Conservation (phyloP, 1,140 invertebrate species). For the Colletes latitarsis region DNA sequence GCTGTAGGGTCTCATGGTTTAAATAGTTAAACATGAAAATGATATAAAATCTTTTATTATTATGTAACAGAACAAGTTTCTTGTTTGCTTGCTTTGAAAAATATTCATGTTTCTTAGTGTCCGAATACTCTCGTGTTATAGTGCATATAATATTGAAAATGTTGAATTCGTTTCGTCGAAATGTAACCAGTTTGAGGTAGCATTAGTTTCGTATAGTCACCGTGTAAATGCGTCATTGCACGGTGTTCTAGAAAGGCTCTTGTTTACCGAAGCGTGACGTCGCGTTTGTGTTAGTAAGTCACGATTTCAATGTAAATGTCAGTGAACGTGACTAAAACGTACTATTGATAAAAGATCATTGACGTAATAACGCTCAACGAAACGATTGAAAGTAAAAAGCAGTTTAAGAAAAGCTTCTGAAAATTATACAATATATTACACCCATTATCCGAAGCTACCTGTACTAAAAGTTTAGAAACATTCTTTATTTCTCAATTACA, state of each 20-base stretch:
- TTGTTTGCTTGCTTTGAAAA: too few relatives aligned
- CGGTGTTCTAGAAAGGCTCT: slow-evolving; percentile 52
- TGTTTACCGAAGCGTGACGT: slow-evolving; percentile 44
- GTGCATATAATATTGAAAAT: too few relatives aligned
- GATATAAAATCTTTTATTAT: too few relatives aligned
- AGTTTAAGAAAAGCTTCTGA: neutral
- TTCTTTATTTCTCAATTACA: neutral
- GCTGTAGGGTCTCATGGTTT: too few relatives aligned
- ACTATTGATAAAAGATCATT: slow-evolving; percentile 38
- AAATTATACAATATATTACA: neutral
- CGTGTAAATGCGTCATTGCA: slow-evolving; percentile 11
- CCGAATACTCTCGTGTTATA: too few relatives aligned
- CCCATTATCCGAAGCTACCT: neutral
- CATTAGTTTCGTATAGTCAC: neutral
- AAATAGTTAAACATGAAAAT: too few relatives aligned
- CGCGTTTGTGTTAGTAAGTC: slow-evolving; percentile 38
- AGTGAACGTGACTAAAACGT: slow-evolving; percentile 33
- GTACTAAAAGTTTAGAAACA: neutral
- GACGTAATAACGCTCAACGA: slow-evolving; percentile 14
- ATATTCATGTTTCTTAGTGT: too few relatives aligned
- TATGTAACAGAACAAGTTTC: too few relatives aligned
- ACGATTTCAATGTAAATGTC: slow-evolving; percentile 64
- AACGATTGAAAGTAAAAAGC: slow-evolving; percentile 7
- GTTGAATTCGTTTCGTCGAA: too few relatives aligned
- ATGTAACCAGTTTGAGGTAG: neutral